Conservation (phyloP, 1,140 invertebrate species). For the Heliconius himera region DNA sequence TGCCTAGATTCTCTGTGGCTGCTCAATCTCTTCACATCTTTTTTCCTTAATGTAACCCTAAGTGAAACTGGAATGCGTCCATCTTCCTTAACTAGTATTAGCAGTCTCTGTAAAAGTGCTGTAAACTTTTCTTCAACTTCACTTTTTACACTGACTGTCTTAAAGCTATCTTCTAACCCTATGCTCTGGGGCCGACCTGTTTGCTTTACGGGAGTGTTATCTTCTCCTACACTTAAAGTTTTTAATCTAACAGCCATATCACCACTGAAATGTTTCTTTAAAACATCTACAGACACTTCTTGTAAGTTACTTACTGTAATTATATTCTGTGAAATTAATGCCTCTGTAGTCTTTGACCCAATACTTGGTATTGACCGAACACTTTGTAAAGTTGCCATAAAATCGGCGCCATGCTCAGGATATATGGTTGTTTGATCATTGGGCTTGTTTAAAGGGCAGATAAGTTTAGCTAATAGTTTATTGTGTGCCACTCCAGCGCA, state of each 20-base stretch:
- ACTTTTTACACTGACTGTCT: constrained; percentile 85
- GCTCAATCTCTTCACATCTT: constrained; percentile 81
- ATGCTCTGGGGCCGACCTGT: constrained; percentile 87
- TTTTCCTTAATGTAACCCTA: constrained; percentile 87
- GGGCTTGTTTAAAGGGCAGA: constrained; percentile 87
- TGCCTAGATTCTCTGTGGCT: constrained; percentile 88
- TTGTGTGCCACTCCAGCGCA: constrained; percentile 93
- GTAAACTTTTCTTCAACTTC: constrained; percentile 87
- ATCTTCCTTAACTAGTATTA: constrained; percentile 88
- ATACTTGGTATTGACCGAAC: constrained; percentile 87
- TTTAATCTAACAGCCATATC: constrained; percentile 86
- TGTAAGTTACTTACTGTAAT: constrained; percentile 86
- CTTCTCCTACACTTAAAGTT: constrained; percentile 87
- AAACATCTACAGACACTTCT: constrained; percentile 81
- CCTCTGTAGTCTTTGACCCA: constrained; percentile 85
- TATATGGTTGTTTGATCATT: constrained; percentile 91
- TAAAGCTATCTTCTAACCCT: constrained; percentile 89
- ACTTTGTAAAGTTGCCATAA: constrained; percentile 84
- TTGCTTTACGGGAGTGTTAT: constrained; percentile 86
- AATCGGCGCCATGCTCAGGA: constrained; percentile 83
- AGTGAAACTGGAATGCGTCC: constrained; percentile 88
- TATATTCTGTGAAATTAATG: constrained; percentile 85
- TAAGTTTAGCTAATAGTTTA: constrained; percentile 91
- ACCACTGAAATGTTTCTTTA: constrained; percentile 84
- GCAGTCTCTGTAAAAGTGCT: constrained; percentile 85